phyloP scores from a whole-genome alignment of 2,888 invertebrate species.

The Cheilosia impressa region DNA sequence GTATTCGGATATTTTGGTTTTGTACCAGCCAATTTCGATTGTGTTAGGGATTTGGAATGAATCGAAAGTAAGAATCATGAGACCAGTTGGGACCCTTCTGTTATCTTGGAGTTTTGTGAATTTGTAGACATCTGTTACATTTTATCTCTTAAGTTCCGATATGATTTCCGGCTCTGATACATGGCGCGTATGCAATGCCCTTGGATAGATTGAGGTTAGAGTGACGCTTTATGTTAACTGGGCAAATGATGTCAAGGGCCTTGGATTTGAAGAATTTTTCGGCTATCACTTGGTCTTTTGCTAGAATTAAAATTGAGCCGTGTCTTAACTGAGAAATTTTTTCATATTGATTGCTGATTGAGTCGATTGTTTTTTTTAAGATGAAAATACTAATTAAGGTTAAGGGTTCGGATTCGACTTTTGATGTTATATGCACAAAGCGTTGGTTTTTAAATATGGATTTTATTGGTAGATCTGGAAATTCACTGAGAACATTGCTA shows the following conservation, averaged over 20 bases:
- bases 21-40: constrained; percentile 41
- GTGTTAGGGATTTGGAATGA: constrained; percentile 6
- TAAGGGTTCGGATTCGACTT: too few relatives aligned
- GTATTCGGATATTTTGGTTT: constrained; percentile 27
- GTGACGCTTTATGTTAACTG: constrained; percentile 35
- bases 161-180: constrained; percentile 28
- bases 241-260: constrained; percentile 26
- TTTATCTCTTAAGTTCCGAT: constrained; percentile 27
- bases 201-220: constrained; percentile 31
- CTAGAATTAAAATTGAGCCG: constrained; percentile 23
- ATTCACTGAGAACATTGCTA: too few relatives aligned
- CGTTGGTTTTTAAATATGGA: too few relatives aligned
- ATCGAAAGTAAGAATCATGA: constrained; percentile 39
- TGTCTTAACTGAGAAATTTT: constrained; percentile 3
- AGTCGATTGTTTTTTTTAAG: too few relatives aligned
- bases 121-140: constrained; percentile 31
- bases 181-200: constrained; percentile 38
- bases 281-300: constrained; percentile 27
- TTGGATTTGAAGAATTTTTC: too few relatives aligned
- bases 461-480: too few relatives aligned
- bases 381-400: too few relatives aligned
- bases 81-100: constrained; percentile 2
- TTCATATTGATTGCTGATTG: too few relatives aligned
- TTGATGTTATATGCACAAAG: too few relatives aligned
- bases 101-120: constrained; percentile 13